Evolutionary conservation across 2,797 vertebrate genomes (phyloP).

Genomic region (Dendrocincla tyrannina): DNA sequence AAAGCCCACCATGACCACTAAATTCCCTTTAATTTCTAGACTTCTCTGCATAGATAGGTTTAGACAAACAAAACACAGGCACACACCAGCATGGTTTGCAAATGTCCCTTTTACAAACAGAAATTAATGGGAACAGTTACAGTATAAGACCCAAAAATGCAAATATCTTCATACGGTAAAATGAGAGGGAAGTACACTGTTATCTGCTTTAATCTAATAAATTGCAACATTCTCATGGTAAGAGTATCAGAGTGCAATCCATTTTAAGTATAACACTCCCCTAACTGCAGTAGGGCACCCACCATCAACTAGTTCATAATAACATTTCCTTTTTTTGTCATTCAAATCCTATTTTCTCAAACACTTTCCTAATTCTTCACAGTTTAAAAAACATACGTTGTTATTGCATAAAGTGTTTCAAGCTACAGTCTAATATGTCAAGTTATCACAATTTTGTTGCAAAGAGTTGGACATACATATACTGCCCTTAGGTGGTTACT

Average conservation of each 20-base stretch:
- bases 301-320: background rate
- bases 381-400: background rate
- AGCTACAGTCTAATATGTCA: background rate
- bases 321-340: background rate
- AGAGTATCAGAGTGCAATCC: background rate
- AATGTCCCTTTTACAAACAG: background rate
- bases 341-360: constrained; percentile 4
- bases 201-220: background rate
- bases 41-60: background rate
- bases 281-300: background rate
- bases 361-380: background rate
- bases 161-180: background rate
- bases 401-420: background rate
- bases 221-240: background rate
- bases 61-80: background rate
- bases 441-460: background rate
- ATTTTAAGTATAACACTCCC: background rate
- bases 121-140: background rate
- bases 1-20: background rate
- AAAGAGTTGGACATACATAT: background rate
- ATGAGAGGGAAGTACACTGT: background rate
- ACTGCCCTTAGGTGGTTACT: background rate
- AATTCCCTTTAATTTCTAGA: background rate
- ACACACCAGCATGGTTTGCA: background rate
- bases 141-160: background rate